Evolutionary conservation across 64 coral and sea anemone species (phyloP).

Genomic region (Astreopora myriophthalma): DNA sequence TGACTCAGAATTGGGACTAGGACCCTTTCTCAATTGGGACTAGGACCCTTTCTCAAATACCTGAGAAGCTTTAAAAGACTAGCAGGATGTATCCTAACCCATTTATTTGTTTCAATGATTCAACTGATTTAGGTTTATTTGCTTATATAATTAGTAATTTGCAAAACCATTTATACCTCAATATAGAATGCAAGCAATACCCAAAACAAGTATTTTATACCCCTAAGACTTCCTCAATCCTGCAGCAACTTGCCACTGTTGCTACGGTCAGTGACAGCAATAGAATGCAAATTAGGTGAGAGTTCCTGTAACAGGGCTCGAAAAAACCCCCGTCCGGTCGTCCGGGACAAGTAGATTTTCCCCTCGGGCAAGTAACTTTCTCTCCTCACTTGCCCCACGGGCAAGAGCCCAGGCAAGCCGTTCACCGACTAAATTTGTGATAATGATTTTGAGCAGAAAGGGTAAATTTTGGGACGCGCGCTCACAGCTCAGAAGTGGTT

Average conservation of each 20-base stretch:
- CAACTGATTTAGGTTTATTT: not conserved
- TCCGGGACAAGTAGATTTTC: no score
- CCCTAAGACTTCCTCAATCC: not conserved
- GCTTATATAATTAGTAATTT: not conserved
- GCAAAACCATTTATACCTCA: not conserved
- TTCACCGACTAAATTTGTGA: no score
- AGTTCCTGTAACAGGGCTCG: no score
- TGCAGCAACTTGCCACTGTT: not conserved
- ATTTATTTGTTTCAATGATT: not conserved
- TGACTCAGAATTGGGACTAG: not conserved
- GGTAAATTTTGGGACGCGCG: no score
- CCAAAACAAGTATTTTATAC: not conserved
- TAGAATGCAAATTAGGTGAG: not conserved
- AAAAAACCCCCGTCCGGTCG: no score
- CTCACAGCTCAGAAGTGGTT: no score
- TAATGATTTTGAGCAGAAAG: no score
- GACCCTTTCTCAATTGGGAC: no score
- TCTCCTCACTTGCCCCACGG: no score
- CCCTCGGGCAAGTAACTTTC: no score
- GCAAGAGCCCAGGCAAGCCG: no score
- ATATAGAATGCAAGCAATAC: no score
- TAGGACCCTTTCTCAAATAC: not conserved
- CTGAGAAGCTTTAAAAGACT: not conserved
- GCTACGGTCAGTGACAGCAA: not conserved
- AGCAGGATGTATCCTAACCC: not conserved